phyloP scores from a whole-genome alignment of 1,140 invertebrate genomes.

The Brachionus plicatilis region DNA sequence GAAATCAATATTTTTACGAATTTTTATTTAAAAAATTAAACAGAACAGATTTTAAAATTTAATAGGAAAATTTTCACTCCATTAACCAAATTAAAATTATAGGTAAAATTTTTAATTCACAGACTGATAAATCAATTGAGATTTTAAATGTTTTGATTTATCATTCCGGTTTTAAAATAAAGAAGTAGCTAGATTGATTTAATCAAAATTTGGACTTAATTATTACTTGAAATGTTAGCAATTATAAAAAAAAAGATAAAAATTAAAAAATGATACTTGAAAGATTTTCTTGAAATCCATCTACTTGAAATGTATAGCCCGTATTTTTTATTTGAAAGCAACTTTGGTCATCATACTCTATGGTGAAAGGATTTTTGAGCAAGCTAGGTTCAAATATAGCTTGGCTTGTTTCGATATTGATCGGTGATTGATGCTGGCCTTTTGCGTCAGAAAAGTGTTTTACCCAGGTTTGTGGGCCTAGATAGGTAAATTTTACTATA shows the following conservation, averaged over 20 bases:
- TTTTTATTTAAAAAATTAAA: too few species aligned
- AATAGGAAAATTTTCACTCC: too few species aligned
- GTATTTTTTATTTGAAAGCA: constrained; percentile 41
- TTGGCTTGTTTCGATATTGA: constrained; percentile 42
- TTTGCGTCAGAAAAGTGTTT: constrained; percentile 16
- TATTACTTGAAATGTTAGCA: too few species aligned
- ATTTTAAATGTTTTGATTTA: too few species aligned
- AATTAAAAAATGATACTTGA: constrained; percentile 30
- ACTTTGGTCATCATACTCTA: constrained; percentile 8
- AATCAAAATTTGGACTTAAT: too few species aligned
- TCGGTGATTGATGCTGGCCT: constrained; percentile 43
- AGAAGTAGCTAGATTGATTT: too few species aligned
- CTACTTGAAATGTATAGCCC: constrained; percentile 41
- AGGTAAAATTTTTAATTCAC: too few species aligned
- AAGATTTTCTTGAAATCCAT: constrained; percentile 36
- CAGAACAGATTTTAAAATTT: too few species aligned
- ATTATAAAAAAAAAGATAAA: too few species aligned
- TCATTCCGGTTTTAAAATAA: too few species aligned
- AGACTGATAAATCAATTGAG: too few species aligned
- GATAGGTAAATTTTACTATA: neutral
- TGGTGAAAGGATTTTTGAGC: constrained; percentile 1
- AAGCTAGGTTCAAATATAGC: constrained; percentile 27
- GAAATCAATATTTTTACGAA: neutral
- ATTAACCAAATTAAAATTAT: too few species aligned
- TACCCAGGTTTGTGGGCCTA: constrained; percentile 24